Conservation (phyloP, 1,140 invertebrate species). For the silkworm (Bombyx mori) region ASM3026992v2 NC_085110.1:4082501-4083000, state of each 20-base stretch:
- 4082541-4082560: no score
- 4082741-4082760: constrained; percentile 16
- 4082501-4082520: no score
- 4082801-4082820: constrained; percentile 38
- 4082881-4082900: constrained; percentile 63
- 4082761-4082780: constrained; percentile 39
- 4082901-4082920: constrained; percentile 46
- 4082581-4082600: no score
- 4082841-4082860: constrained; percentile 65
- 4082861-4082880: constrained; percentile 66
- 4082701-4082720: neutral
- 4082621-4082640: no score
- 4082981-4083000: constrained; percentile 25
- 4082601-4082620: no score
- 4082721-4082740: constrained; percentile 1
- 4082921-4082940: constrained; percentile 10
- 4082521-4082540: no score
- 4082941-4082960: constrained; percentile 12
- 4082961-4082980: constrained; percentile 17
- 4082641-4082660: no score
- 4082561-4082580: no score
- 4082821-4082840: constrained; percentile 40
- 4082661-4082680: no score
- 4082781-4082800: constrained; percentile 36
- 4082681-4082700: neutral